phyloP scores from a whole-genome alignment of 1,140 invertebrate species.

The Cotesia typhae region DNA sequence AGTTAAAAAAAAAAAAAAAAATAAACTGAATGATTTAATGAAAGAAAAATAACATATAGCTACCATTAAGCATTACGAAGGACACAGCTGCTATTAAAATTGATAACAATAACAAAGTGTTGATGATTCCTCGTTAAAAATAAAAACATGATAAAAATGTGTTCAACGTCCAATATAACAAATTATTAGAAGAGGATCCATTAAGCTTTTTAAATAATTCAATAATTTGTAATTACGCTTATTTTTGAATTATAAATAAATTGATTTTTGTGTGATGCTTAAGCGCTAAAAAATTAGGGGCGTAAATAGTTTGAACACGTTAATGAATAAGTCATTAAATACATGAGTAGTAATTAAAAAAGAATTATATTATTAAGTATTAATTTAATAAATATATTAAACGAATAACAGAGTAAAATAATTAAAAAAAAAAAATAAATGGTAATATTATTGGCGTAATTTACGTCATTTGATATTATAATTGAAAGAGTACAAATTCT shows the following conservation, averaged over 20 bases:
- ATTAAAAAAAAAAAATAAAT: constrained; percentile 1
- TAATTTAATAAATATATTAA: constrained; percentile 26
- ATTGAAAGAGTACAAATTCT: constrained; percentile 63
- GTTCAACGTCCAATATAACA: too few relatives aligned
- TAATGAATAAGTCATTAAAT: constrained; percentile 6
- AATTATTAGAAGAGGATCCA: too few relatives aligned
- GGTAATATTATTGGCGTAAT: constrained; percentile 3
- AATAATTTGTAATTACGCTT: too few relatives aligned
- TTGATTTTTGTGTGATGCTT: constrained; percentile 23
- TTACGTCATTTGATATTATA: constrained; percentile 39
- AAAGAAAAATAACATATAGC: background rate
- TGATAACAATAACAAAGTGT: background rate
- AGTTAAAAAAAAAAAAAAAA: constrained; percentile 1
- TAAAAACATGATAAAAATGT: too few relatives aligned
- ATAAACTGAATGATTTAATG: background rate
- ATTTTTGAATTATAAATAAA: background rate
- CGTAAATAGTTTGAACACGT: constrained; percentile 22
- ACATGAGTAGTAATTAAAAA: constrained; percentile 14
- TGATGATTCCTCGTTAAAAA: background rate
- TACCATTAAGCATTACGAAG: background rate
- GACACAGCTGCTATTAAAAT: constrained; percentile 5
- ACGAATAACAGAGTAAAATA: constrained; percentile 8
- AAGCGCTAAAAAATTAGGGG: constrained; percentile 30
- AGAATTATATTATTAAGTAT: constrained; percentile 27
- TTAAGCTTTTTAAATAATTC: too few relatives aligned